These are phyloP conservation scores for Scaptomyza tumidula DNA, from an alignment of 2,888 invertebrate genomes.

Conservation along the genomic window DNA sequence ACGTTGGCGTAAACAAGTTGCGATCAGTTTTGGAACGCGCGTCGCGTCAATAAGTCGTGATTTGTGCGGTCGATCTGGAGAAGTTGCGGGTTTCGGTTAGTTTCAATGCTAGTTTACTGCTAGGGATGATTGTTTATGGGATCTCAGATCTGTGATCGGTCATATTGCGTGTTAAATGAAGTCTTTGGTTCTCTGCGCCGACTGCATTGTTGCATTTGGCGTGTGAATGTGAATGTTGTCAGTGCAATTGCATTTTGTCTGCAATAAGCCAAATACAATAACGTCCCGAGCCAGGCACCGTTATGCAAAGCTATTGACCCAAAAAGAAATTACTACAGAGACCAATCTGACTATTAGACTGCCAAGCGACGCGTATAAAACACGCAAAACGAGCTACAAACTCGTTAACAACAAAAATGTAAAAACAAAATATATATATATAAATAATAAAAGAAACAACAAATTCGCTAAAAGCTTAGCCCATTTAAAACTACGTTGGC, in stretches of 20 bases:
- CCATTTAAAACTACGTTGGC: constrained; percentile 34
- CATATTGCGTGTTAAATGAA: constrained; percentile 20
- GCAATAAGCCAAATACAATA: constrained; percentile 52
- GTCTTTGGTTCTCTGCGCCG: constrained; percentile 31
- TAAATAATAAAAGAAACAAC: constrained; percentile 24
- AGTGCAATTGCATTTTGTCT: constrained; percentile 29
- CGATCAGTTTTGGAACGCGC: constrained; percentile 65
- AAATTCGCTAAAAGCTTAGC: constrained; percentile 31
- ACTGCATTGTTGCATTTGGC: constrained; percentile 22
- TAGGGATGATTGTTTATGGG: constrained; percentile 13
- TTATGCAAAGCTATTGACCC: constrained; percentile 76
- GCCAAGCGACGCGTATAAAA: constrained; percentile 63
- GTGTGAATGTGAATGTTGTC: constrained; percentile 39
- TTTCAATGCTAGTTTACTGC: constrained; percentile 13
- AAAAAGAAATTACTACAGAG: constrained; percentile 61
- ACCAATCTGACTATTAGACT: constrained; percentile 46
- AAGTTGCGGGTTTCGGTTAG: constrained; percentile 25
- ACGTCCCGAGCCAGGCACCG: constrained; percentile 45
- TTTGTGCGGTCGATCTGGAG: constrained; percentile 34
- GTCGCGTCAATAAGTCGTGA: constrained; percentile 64
- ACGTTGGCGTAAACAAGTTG: constrained; percentile 43
- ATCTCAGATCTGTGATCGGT: constrained; percentile 17
- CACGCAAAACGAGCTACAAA: constrained; percentile 44
- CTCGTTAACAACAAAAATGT: constrained; percentile 18
- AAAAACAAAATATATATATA: constrained; percentile 10